Conservation (phyloP, 2,797 vertebrate species). For the Huso huso region DNA sequence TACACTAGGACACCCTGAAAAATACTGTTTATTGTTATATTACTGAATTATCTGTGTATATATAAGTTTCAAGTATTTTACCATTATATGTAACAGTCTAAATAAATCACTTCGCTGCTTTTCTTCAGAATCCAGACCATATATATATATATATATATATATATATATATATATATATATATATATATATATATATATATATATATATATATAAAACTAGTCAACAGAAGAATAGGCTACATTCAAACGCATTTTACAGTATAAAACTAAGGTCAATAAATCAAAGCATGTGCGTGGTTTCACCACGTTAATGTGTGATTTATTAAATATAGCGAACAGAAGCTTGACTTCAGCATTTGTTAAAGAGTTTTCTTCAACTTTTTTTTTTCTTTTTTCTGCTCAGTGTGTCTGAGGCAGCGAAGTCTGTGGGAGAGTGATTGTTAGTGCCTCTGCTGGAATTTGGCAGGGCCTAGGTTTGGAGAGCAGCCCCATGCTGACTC, state of each 20-base stretch:
- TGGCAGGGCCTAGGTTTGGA: conserved; percentile 83
- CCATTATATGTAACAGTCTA: no score
- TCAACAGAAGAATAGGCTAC: no score
- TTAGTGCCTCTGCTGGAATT: conserved; percentile 95
- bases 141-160: no score
- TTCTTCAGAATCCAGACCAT: no score
- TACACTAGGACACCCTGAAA: no score
- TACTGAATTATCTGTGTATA: no score
- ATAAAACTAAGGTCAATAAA: not conserved
- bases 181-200: no score
- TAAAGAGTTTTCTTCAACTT: conserved; percentile 34
- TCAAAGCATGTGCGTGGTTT: not conserved
- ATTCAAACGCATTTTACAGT: not conserved
- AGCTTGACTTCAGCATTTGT: conserved; percentile 21
- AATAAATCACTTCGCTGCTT: no score
- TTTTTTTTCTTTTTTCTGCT: conserved; percentile 28
- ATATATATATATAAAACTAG: no score
- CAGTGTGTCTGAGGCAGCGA: conserved; percentile 65
- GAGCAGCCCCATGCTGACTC: conserved; percentile 89
- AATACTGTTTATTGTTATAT: no score
- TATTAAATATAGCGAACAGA: conserved; percentile 10
- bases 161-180: no score
- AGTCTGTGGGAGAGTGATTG: conserved; percentile 86
- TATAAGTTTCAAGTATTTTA: not conserved
- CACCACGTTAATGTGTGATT: not conserved